Conservation (phyloP, 2,888 invertebrate species). For the Brenthis daphne region DNA sequence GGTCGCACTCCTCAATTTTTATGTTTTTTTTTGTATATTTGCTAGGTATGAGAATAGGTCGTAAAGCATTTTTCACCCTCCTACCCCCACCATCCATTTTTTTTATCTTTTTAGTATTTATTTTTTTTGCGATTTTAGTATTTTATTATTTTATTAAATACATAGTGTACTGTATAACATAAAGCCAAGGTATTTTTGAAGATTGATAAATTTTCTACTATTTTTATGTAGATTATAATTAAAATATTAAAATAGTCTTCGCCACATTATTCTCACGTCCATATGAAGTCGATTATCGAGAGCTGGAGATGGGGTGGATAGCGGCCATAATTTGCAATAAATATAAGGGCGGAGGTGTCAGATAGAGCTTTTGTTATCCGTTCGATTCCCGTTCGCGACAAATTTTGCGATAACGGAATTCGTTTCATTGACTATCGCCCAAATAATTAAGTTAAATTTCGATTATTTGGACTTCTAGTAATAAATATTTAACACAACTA, state of each 20-base stretch:
- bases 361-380: slow-evolving; percentile 55
- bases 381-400: slow-evolving; percentile 43
- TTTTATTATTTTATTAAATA: too few species aligned
- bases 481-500: background rate
- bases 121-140: too few species aligned
- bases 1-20: too few species aligned
- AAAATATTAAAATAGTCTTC: too few species aligned
- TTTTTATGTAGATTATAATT: background rate
- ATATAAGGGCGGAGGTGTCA: slow-evolving; percentile 73
- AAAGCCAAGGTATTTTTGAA: too few species aligned
- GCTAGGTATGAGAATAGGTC: too few species aligned
- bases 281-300: slow-evolving; percentile 75
- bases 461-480: background rate
- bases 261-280: slow-evolving; percentile 49
- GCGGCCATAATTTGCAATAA: slow-evolving; percentile 79
- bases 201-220: too few species aligned
- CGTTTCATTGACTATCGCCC: background rate
- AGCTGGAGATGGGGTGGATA: slow-evolving; percentile 70
- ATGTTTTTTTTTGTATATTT: too few species aligned
- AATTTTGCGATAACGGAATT: slow-evolving; percentile 29
- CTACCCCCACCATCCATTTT: too few species aligned
- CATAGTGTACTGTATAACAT: too few species aligned
- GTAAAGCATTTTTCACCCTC: too few species aligned
- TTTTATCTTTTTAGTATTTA: too few species aligned
- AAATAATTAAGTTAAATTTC: background rate